These are phyloP conservation scores for Macrostomum cliftonense DNA, from an alignment of 2,888 invertebrate species.

Conservation along the genomic window DNA sequence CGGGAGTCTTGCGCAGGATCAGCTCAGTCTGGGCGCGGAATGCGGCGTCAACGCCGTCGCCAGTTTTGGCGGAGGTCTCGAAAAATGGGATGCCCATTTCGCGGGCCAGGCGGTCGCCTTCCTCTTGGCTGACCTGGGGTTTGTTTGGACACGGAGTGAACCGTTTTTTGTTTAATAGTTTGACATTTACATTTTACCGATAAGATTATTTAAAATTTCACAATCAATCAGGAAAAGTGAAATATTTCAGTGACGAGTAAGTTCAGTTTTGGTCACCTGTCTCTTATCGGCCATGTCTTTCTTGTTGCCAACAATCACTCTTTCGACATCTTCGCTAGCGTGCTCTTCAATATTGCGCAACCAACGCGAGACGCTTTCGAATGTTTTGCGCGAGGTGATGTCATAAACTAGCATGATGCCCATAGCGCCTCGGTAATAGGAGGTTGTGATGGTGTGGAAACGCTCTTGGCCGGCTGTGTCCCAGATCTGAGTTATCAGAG, in stretches of 20 bases:
- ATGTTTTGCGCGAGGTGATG: slow-evolving; percentile 79
- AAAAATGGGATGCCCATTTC: slow-evolving; percentile 61
- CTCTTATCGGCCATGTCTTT: slow-evolving; percentile 82
- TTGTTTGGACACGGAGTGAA: too few relatives aligned
- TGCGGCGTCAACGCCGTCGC: slow-evolving; percentile 75
- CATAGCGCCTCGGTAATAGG: slow-evolving; percentile 93
- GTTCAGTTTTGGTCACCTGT: too few relatives aligned
- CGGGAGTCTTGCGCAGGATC: slow-evolving; percentile 54
- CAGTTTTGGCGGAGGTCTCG: slow-evolving; percentile 84
- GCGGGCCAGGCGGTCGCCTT: slow-evolving; percentile 30
- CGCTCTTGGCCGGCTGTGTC: slow-evolving; percentile 87
- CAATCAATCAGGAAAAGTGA: too few relatives aligned
- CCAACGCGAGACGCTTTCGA: slow-evolving; percentile 89
- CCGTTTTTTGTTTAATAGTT: too few relatives aligned
- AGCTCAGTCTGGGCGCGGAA: slow-evolving; percentile 75
- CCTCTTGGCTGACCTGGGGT: slow-evolving; percentile 1
- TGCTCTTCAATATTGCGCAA: slow-evolving; percentile 85
- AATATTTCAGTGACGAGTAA: too few relatives aligned
- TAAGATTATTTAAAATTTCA: too few relatives aligned
- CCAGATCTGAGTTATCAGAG: slow-evolving; percentile 33
- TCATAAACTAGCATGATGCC: slow-evolving; percentile 83
- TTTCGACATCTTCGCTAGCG: slow-evolving; percentile 88
- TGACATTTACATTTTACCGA: too few relatives aligned
- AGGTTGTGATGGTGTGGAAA: slow-evolving; percentile 92
- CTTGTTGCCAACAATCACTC: slow-evolving; percentile 86